These are phyloP conservation scores for Belonocnema kinseyi DNA, from an alignment of 1,140 invertebrate genomes.

Conservation along the genomic window DNA sequence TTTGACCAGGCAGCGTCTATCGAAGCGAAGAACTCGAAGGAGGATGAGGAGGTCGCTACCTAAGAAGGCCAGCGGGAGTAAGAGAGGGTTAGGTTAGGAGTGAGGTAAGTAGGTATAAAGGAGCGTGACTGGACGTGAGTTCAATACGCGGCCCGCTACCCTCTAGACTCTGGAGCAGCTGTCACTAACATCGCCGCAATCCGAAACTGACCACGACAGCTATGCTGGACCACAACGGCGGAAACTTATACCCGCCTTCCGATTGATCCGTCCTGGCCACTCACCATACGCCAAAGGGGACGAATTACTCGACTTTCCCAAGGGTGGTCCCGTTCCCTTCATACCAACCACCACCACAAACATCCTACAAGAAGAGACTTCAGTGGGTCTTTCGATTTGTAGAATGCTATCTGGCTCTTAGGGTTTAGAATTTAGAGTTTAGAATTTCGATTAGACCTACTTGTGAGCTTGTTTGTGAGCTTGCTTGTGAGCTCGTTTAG, in stretches of 20 bases:
- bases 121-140: slow-evolving; percentile 72
- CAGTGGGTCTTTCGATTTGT: not conserved
- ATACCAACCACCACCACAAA: slow-evolving; percentile 9
- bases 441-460: too few relatives aligned
- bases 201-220: slow-evolving; percentile 75
- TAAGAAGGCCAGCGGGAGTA: slow-evolving; percentile 20
- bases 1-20: slow-evolving; percentile 50
- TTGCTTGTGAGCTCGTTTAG: too few relatives aligned
- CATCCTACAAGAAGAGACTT: not conserved
- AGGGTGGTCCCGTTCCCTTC: slow-evolving; percentile 35
- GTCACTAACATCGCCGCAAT: slow-evolving; percentile 74
- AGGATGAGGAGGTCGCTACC: slow-evolving; percentile 32
- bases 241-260: slow-evolving; percentile 73
- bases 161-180: slow-evolving; percentile 72
- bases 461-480: too few relatives aligned
- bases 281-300: slow-evolving; percentile 72
- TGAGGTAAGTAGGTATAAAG: slow-evolving; percentile 72
- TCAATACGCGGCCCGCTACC: slow-evolving; percentile 72
- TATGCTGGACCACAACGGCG: slow-evolving; percentile 68
- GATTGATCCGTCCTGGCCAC: slow-evolving; percentile 74
- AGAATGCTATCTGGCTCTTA: too few relatives aligned
- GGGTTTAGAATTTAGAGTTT: too few relatives aligned
- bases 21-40: slow-evolving; percentile 27
- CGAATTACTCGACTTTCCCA: slow-evolving; percentile 64
- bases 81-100: slow-evolving; percentile 34